Evolutionary conservation across 2,113 vertebrate genomes (phyloP).

Genomic region (Aramus guarauna): DNA sequence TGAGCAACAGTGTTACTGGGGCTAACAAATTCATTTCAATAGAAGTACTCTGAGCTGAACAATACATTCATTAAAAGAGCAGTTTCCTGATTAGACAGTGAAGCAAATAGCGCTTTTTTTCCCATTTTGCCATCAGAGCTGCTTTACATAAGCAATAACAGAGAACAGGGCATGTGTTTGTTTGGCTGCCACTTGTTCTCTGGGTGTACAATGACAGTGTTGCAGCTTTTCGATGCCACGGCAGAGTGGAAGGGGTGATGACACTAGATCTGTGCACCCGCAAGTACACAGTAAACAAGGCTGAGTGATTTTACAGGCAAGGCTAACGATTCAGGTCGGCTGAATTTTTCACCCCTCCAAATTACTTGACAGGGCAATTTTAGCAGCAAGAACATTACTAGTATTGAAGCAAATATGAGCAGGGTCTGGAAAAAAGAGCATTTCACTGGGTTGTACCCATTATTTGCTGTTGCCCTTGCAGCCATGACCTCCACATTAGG

Average conservation of each 20-base stretch:
- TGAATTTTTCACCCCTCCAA: background rate
- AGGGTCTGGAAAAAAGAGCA: background rate
- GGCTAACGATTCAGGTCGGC: rapidly evolving
- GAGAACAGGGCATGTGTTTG: background rate
- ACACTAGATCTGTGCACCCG: background rate
- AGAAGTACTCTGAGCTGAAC: background rate
- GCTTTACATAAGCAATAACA: background rate
- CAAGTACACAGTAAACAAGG: background rate
- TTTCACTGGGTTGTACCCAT: background rate
- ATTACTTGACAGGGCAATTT: background rate
- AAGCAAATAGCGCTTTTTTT: background rate
- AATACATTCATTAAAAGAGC: constrained; percentile 48
- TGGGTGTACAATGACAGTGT: background rate
- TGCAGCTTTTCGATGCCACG: rapidly evolving
- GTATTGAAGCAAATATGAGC: background rate
- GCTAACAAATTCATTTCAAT: constrained; percentile 24
- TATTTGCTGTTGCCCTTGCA: background rate
- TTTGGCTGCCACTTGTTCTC: background rate
- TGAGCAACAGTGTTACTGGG: background rate
- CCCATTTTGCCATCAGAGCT: background rate
- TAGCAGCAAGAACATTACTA: background rate
- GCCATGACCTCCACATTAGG: background rate
- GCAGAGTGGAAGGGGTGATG: background rate
- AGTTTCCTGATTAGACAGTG: constrained; percentile 32
- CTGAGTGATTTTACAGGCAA: background rate